Conservation (phyloP, 92 coral and sea anemone species). For the Bergia sp. region DNA sequence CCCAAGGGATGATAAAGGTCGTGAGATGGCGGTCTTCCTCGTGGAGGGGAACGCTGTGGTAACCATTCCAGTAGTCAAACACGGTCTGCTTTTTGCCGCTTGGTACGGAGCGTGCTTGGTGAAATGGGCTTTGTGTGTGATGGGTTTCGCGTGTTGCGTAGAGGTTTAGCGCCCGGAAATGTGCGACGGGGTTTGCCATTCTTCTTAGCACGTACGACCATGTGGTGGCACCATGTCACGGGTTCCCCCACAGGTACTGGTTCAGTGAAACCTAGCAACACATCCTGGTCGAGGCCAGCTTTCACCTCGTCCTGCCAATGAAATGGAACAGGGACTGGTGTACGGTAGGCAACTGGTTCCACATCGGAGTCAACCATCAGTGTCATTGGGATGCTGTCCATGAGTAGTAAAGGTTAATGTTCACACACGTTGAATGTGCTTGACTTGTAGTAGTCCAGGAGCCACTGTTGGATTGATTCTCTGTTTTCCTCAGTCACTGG, state of each 20-base stretch:
- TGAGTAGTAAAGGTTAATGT: too few species aligned
- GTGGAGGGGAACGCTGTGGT: slow-evolving; percentile 25
- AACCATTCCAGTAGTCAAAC: slow-evolving; percentile 22
- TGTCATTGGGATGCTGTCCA: too few species aligned
- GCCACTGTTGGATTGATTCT: slow-evolving; percentile 53
- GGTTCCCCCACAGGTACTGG: slow-evolving; percentile 65
- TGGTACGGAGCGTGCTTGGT: slow-evolving; percentile 33
- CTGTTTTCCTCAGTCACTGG: slow-evolving; percentile 56
- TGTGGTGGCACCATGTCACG: slow-evolving; percentile 20
- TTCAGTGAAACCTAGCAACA: slow-evolving; percentile 57
- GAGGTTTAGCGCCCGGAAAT: not conserved
- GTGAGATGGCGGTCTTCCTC: slow-evolving; percentile 14
- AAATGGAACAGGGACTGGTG: too few species aligned
- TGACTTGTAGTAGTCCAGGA: slow-evolving; percentile 57
- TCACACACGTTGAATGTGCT: slow-evolving; percentile 65
- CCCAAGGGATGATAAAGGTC: too few species aligned
- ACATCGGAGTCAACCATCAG: too few species aligned
- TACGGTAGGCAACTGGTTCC: too few species aligned
- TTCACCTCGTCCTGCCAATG: too few species aligned
- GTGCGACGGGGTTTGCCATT: not conserved
- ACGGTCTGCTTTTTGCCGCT: slow-evolving; percentile 6
- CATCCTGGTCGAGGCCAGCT: slow-evolving; percentile 11
- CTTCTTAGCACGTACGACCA: not conserved
- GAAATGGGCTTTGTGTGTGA: slow-evolving; percentile 31
- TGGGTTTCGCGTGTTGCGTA: not conserved